Base-by-base conservation (phyloP, 2,113 vertebrate species). In the Trematocara marginatum region DNA sequence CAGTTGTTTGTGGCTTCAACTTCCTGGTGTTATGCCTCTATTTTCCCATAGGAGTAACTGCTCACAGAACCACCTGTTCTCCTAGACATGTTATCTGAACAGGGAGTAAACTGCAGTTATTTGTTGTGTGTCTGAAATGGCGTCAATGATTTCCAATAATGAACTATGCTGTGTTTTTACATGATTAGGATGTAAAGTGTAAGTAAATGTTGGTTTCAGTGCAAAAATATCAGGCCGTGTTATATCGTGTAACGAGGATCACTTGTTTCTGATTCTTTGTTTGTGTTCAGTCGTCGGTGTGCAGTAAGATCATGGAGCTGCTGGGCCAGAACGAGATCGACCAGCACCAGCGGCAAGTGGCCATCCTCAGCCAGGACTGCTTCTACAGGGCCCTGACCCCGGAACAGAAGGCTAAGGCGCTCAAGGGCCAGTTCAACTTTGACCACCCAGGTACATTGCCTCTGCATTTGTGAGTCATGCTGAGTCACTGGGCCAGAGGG, bases 261-360 rank as follows among this genome's bases (percentile, higher is more conserved):
- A 11, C 71, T 76, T 31, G 26, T 29, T 45, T 29, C 52, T 16
- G 3, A 88, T 4, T 90, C 38, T 71, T 71, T 69, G 49, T 83
- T 4, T 78, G 23, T 8, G 45, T 51, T 1, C 94, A 99, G 98
- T 99, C 98, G 0, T 99, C 98, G 0, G 98, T 99, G 2, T 99
- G 98, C 59, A 97, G 97, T 84, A 99, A 98, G 93, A 99, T 99
- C 0, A 98, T 99, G 91, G 98, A 99, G 95, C 96, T 99, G 87
- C 96, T 99, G 93, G 98, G 98, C 9, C 98, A 99, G 96, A 97
- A 99, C 1, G 97, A 99, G 91, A 98, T 99, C 52, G 98, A 99
- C 92, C 97, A 97, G 87, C 97, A 95, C 89, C 97, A 99, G 95
- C 96, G 98, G 80, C 97, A 99, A 94, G 98, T 99, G 93, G 98